Percentiles rank a stretch among this genome's conserved stretches.
phyloP scores from a whole-genome alignment of 1,140 invertebrate species.

The Theocolax elegans region DNA sequence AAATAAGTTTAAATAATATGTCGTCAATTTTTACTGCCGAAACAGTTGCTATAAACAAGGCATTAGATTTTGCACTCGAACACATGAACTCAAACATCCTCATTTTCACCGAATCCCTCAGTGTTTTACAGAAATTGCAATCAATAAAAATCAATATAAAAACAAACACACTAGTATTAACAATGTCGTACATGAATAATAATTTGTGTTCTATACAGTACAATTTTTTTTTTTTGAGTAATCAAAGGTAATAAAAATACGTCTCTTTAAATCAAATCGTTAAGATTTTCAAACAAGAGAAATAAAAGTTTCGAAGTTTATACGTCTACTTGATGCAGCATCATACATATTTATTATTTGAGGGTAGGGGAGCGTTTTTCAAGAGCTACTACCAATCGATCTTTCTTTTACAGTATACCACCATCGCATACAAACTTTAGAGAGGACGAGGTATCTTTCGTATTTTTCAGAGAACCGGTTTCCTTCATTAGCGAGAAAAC shows the following conservation, averaged over 20 bases:
- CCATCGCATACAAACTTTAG: slow-evolving; percentile 5
- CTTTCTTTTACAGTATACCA: slow-evolving; percentile 9
- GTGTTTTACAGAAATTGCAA: too few species aligned
- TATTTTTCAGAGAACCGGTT: slow-evolving; percentile 29
- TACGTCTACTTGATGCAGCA: not conserved
- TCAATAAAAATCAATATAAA: too few species aligned
- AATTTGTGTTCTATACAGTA: too few species aligned
- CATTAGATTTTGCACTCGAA: too few species aligned
- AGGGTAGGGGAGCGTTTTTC: not conserved
- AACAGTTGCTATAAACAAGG: too few species aligned
- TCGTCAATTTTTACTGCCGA: too few species aligned
- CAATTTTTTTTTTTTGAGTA: too few species aligned
- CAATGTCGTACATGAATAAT: too few species aligned
- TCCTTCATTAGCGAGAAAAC: slow-evolving; percentile 38
- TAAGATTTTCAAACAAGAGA: not conserved
- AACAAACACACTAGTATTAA: too few species aligned
- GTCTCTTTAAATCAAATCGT: not conserved
- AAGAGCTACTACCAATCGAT: slow-evolving; percentile 21
- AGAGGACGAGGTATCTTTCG: slow-evolving; percentile 25
- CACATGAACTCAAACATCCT: too few species aligned
- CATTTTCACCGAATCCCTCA: too few species aligned
- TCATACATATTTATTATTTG: slow-evolving; percentile 36
- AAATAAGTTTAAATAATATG: too few species aligned
- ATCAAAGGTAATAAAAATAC: slow-evolving; percentile 6
- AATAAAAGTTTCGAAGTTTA: slow-evolving; percentile 22